Conservation (phyloP, 2,113 vertebrate species). For the Nicator chloris region DNA sequence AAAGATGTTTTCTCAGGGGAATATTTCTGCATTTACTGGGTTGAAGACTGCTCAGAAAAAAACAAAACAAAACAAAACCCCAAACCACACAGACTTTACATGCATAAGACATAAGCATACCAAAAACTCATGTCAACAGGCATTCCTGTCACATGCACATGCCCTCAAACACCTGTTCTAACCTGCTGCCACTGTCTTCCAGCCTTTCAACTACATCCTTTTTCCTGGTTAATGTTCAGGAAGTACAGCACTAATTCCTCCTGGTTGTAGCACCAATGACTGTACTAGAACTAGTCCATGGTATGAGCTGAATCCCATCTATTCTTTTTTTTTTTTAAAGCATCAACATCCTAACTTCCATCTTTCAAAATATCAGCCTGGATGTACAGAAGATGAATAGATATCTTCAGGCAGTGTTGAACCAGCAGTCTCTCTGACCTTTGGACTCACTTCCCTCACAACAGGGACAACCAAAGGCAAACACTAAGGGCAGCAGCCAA, state of each 20-base stretch:
- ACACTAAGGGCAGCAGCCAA: not conserved
- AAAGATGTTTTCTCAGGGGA: not conserved
- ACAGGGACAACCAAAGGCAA: constrained; percentile 24
- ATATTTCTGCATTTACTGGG: not conserved
- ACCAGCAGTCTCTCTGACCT: constrained; percentile 38
- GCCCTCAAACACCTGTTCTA: not conserved
- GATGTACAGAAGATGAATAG: constrained; percentile 23
- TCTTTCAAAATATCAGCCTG: constrained; percentile 27
- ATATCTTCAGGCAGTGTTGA: constrained; percentile 35
- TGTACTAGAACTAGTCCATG: not conserved
- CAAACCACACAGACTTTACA: not conserved
- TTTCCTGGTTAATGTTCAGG: not conserved
- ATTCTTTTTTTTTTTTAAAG: not conserved
- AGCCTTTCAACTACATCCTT: not conserved
- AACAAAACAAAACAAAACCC: not conserved
- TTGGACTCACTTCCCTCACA: constrained; percentile 6
- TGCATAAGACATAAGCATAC: not conserved
- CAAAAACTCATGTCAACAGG: accelerated
- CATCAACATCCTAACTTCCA: constrained; percentile 1
- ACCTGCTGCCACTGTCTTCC: not conserved
- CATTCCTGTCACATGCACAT: not conserved
- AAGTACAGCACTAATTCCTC: not conserved
- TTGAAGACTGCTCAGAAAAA: not conserved
- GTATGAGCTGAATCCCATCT: constrained; percentile 9
- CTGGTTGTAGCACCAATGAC: not conserved